Conservation (phyloP, 2,113 vertebrate genomes). For the Echinops telfairi region DNA sequence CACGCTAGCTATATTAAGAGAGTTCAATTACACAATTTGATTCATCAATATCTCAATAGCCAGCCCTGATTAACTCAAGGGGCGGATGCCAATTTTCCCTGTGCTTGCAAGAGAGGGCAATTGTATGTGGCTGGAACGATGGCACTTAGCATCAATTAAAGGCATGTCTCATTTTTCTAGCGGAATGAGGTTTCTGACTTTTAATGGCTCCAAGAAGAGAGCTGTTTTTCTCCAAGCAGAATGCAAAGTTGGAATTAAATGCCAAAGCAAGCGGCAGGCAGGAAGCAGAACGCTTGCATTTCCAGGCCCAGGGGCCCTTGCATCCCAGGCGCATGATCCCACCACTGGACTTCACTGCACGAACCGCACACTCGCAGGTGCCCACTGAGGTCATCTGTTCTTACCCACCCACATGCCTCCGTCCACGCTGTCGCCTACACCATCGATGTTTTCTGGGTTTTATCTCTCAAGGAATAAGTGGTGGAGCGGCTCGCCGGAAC, state of each 20-base stretch:
- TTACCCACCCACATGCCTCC: not conserved
- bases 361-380: not conserved
- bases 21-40: not conserved
- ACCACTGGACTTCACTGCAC: not conserved
- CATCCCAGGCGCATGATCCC: not conserved
- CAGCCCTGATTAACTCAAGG: constrained; percentile 46
- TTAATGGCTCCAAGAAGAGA: not conserved
- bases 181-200: constrained; percentile 45
- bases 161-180: constrained; percentile 32
- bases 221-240: not conserved
- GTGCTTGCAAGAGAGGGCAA: constrained; percentile 46
- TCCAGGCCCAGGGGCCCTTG: not conserved
- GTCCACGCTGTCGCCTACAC: too few species aligned
- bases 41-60: constrained; percentile 38
- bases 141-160: constrained; percentile 59
- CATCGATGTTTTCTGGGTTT: not conserved
- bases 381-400: too few species aligned
- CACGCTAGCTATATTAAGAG: not conserved
- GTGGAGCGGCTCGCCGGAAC: not conserved
- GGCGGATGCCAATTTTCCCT: not conserved
- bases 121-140: not conserved
- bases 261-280: not conserved
- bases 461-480: not conserved
- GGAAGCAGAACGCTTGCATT: not conserved
- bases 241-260: not conserved